Evolutionary conservation across 2,888 invertebrate genomes (phyloP), one percentile per base, ranked within the genome.

Genomic region (Dichetophora obliterata): DNA sequence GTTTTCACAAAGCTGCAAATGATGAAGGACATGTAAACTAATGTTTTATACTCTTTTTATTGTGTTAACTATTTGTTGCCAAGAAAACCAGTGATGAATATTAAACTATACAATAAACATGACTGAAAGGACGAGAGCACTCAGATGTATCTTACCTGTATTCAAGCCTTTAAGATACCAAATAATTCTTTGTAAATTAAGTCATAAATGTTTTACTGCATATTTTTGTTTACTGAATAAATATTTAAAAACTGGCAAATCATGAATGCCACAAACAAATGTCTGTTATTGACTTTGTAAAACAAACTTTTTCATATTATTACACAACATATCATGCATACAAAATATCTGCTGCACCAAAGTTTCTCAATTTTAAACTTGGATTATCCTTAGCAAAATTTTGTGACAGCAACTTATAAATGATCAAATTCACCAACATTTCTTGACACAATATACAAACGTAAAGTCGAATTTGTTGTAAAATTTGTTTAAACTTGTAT

Each of bases 81-180:
- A 22, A 14, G 8, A 61, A 72, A 43, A 59, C 48, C 14, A 48
- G 27, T n/a, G 43, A 61, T 59, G 61, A 72, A 72, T 72, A n/a
- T 27, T 72, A 61, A 70, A 54, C 11, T 34, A 52, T 16, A 27
- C 37, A 22, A 43, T 24, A 50, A 24, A 22, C 24, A 48, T 31
- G 66, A 37, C 66, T 27, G 27, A 37, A 68, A 19, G 31, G 22
- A 22, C 19, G 2, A 19, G 5, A 31, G 31, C 14, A 2, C 4
- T 5, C 24, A 27, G 27, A 11, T 22, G 61, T 2, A 9, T 8
- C 34, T 16, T 27, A 2, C 31, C 5, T n/a, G 0, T 31, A 16
- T 34, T 31, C 16, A 31, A 63, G 27, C 31, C 31, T 8, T 22
- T 54, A n/a, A 22, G 6, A 54, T 19, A 1, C 54, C 1, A n/a